These are phyloP conservation scores for Semaprochilodus insignis DNA, from an alignment of 2,797 vertebrate species.

Conservation along the genomic window DNA sequence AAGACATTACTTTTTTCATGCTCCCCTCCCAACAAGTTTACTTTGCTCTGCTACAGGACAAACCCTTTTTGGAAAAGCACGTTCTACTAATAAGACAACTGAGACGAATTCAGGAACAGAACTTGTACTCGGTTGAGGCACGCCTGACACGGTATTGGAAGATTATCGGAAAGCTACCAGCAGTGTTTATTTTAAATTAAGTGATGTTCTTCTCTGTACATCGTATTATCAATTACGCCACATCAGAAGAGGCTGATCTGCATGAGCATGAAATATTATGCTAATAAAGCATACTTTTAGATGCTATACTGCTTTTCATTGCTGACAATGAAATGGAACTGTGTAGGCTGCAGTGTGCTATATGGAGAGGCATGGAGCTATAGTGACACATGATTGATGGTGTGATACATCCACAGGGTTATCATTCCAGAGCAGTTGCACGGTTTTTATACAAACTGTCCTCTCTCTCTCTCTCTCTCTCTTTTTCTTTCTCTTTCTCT, in stretches of 20 bases:
- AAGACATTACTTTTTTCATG: slow-evolving; percentile 8
- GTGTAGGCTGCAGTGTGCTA: slow-evolving; percentile 21
- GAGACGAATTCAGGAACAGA: slow-evolving; percentile 18
- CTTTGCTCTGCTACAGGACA: slow-evolving; percentile 3
- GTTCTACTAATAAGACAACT: not conserved
- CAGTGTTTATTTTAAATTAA: slow-evolving; percentile 12
- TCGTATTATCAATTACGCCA: slow-evolving; percentile 50
- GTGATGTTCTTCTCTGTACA: slow-evolving; percentile 32
- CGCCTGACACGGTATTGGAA: not conserved
- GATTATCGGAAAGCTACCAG: not conserved
- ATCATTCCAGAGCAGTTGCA: slow-evolving; percentile 43
- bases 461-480: not conserved
- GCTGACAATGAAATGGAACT: slow-evolving; percentile 43
- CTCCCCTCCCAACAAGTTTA: not conserved
- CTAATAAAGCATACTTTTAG: slow-evolving; percentile 54
- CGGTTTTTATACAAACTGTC: slow-evolving; percentile 23
- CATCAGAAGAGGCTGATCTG: slow-evolving; percentile 39
- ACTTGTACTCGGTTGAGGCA: not conserved
- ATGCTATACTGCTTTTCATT: slow-evolving; percentile 48
- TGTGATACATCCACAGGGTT: slow-evolving; percentile 49
- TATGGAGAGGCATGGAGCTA: slow-evolving; percentile 31
- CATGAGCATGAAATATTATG: slow-evolving; percentile 45
- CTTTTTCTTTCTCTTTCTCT: not conserved
- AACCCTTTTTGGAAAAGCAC: slow-evolving; percentile 3
- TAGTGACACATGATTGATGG: slow-evolving; percentile 50